Evolutionary conservation across 2,888 invertebrate genomes (phyloP).

Genomic region (Cephus runcator): DNA sequence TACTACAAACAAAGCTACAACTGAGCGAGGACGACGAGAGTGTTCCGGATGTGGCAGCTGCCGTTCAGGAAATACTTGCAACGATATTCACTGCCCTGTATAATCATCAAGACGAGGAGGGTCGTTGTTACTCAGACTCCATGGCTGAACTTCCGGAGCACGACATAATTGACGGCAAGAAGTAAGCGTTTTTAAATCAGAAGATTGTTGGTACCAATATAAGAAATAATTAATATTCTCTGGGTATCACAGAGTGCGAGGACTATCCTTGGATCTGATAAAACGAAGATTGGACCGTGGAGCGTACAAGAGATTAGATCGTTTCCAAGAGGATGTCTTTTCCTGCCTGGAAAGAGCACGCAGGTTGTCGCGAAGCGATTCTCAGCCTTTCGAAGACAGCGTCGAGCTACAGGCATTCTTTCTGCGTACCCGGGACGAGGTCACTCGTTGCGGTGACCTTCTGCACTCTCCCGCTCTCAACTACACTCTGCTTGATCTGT

Average conservation of each 20-base stretch:
- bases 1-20: constrained; percentile 91
- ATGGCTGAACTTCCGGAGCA: constrained; percentile 93
- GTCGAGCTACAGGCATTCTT: constrained; percentile 93
- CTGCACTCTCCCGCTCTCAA: constrained; percentile 88
- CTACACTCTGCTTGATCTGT: constrained; percentile 82
- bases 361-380: constrained; percentile 88
- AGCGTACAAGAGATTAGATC: constrained; percentile 91
- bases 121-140: constrained; percentile 95
- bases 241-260: constrained; percentile 73
- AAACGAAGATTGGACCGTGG: constrained; percentile 93
- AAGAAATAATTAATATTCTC: background rate
- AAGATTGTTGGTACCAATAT: background rate
- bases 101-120: constrained; percentile 97
- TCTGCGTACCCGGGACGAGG: constrained; percentile 78
- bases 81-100: constrained; percentile 93
- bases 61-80: constrained; percentile 90
- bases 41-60: constrained; percentile 88
- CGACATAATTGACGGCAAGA: constrained; percentile 75
- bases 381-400: constrained; percentile 95
- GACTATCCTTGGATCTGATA: constrained; percentile 90
- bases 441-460: constrained; percentile 81
- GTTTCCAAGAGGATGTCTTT: constrained; percentile 97
- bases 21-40: constrained; percentile 86
- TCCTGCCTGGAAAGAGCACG: constrained; percentile 91
- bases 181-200: constrained; percentile 62